Percentiles rank a stretch among this genome's conserved stretches.
phyloP scores from a whole-genome alignment of 64 coral and sea anemone species.

The Anthopleura sola region DNA sequence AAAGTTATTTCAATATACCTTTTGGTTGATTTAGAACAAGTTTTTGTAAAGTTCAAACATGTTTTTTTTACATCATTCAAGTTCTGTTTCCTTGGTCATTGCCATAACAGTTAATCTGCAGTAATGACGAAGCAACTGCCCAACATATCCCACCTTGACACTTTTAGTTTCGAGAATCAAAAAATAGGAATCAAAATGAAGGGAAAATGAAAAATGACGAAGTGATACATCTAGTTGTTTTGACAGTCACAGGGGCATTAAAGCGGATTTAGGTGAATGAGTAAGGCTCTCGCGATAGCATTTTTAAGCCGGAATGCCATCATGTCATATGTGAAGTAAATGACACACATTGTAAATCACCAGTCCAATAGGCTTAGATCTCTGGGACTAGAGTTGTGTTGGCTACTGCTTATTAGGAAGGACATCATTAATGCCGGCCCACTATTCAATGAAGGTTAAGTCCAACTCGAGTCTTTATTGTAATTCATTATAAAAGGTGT shows the following conservation, averaged over 20 bases:
- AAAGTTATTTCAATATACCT: too few relatives aligned
- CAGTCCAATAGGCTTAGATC: conserved; percentile 5
- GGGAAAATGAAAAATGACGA: neutral
- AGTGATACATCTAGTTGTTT: neutral
- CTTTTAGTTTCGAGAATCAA: neutral
- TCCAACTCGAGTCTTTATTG: neutral
- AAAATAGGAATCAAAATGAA: neutral
- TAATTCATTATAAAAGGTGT: neutral
- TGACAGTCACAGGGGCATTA: neutral
- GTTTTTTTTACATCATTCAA: neutral
- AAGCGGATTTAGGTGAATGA: neutral
- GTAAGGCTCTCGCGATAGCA: conserved; percentile 1
- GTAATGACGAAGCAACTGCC: neutral
- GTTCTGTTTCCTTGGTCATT: neutral
- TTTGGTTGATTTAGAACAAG: neutral
- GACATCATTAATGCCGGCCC: neutral
- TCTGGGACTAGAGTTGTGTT: neutral
- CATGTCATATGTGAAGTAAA: conserved; percentile 10
- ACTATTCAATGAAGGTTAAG: neutral
- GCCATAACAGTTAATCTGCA: neutral
- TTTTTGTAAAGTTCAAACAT: neutral
- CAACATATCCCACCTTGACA: neutral
- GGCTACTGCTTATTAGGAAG: neutral
- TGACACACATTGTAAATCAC: conserved; percentile 16
- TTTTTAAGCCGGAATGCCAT: conserved; percentile 12